phyloP scores from a whole-genome alignment of 2,888 invertebrate species.

The Pachydiplax longipennis region DNA sequence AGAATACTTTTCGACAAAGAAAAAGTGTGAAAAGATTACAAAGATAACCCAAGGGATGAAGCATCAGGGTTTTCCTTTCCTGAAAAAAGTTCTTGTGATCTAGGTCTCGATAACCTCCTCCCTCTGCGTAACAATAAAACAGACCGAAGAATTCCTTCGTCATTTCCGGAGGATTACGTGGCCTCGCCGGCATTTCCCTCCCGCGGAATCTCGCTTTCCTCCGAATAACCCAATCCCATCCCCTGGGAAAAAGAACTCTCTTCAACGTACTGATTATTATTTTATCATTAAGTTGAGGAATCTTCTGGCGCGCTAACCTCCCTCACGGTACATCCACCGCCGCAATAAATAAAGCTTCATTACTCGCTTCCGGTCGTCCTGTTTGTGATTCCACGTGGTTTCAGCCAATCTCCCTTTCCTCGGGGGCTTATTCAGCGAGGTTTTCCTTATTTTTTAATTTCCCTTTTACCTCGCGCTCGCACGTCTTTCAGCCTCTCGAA shows the following conservation, averaged over 20 bases:
- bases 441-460: not conserved
- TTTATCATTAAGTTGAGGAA: not conserved
- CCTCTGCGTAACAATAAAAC: no score
- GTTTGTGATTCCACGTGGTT: not conserved
- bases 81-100: no score
- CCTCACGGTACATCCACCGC: not conserved
- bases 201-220: no score
- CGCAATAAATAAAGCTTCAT: conserved; percentile 11
- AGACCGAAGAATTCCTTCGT: no score
- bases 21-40: no score
- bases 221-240: no score
- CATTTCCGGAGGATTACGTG: no score
- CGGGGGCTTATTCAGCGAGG: not conserved
- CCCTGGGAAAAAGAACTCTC: not conserved
- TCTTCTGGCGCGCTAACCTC: not conserved
- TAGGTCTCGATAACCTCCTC: no score
- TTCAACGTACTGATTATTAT: not conserved
- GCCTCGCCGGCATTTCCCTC: no score
- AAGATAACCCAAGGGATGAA: no score
- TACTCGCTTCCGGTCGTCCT: conserved; percentile 11
- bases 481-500: not conserved
- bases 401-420: not conserved
- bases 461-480: not conserved
- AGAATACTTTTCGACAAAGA: no score
- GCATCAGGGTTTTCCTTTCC: no score